phyloP scores from a whole-genome alignment of 2,113 vertebrate genomes.

The Siniperca knerii region DNA sequence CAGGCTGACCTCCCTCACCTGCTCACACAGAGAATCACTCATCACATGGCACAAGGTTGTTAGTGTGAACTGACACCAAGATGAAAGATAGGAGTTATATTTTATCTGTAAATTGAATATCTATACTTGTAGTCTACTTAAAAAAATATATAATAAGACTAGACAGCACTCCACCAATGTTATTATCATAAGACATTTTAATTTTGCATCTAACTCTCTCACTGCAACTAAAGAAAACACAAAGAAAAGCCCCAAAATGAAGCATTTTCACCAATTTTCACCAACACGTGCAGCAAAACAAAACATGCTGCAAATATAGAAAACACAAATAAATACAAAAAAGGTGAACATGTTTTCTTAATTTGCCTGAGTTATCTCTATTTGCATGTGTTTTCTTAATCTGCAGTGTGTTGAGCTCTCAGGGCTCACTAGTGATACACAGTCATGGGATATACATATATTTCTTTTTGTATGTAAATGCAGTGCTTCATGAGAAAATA shows the following conservation, averaged over 20 bases:
- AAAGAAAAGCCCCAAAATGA: too few relatives aligned
- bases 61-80: not conserved
- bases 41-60: not conserved
- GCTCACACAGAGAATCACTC: not conserved
- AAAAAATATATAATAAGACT: not conserved
- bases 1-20: conserved; percentile 51
- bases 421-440: too few relatives aligned
- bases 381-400: too few relatives aligned
- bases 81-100: not conserved
- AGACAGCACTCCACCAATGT: too few relatives aligned
- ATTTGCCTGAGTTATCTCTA: not conserved
- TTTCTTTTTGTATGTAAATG: too few relatives aligned
- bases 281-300: not conserved
- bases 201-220: too few relatives aligned
- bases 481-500: too few relatives aligned
- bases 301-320: not conserved
- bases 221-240: too few relatives aligned
- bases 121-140: too few relatives aligned
- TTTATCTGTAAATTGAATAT: not conserved
- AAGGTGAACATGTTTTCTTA: not conserved
- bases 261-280: too few relatives aligned
- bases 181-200: not conserved
- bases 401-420: too few relatives aligned
- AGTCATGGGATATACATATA: too few relatives aligned
- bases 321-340: not conserved